These are phyloP conservation scores for Mormyrus hasselquistii DNA, from an alignment of 2,797 vertebrate genomes.

Conservation along the genomic window DNA sequence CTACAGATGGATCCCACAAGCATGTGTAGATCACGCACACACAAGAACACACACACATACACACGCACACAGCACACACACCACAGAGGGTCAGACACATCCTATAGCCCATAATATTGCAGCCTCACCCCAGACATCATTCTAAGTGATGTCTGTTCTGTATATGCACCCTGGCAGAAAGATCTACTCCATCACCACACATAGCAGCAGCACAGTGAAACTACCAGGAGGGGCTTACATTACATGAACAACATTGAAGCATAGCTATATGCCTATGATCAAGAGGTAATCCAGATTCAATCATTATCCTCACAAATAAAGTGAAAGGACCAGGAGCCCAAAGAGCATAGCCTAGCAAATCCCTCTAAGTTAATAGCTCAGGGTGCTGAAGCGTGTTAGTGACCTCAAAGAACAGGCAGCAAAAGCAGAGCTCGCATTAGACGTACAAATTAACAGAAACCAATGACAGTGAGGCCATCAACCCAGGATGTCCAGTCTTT, in stretches of 20 bases:
- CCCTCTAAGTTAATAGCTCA: conserved; percentile 30
- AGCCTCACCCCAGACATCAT: neutral
- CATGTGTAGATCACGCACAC: neutral
- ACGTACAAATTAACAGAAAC: neutral
- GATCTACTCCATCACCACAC: neutral
- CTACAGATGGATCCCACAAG: conserved; percentile 53
- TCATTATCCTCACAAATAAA: conserved; percentile 14
- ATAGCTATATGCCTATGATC: neutral
- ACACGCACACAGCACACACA: neutral
- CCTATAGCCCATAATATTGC: neutral
- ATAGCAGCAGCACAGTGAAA: neutral
- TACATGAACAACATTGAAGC: neutral
- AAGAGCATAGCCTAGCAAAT: conserved; percentile 9
- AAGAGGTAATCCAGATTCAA: neutral
- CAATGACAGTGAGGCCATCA: neutral
- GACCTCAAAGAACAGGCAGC: neutral
- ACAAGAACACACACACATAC: neutral
- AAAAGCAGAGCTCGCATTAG: neutral
- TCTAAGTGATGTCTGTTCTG: neutral
- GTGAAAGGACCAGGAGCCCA: conserved; percentile 17
- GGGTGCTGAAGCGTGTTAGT: conserved; percentile 29
- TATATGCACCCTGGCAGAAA: neutral
- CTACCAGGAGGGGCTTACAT: too few species aligned
- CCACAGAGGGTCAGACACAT: neutral
- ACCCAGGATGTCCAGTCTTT: neutral